Base-by-base conservation (phyloP, 2,888 invertebrate species). In the Epistrophe grossulariae region DNA sequence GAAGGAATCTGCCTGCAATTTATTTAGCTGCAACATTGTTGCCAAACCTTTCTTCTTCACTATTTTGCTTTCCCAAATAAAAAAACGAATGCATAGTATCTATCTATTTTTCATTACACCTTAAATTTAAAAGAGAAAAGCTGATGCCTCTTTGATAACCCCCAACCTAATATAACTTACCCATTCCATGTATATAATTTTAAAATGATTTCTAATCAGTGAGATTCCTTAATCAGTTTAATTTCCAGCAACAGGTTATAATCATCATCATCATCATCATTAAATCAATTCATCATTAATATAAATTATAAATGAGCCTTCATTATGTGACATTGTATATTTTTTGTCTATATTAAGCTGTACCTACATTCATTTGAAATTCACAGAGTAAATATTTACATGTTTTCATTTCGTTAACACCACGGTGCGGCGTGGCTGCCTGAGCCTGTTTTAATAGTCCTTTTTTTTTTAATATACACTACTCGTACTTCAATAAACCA, bases 311-410 rank as follows among this genome's bases (percentile, higher is more conserved):
- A 55, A 55, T 55, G 28, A 31, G 2, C 28, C 8, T 31, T 62
- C 40, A 40, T 62, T 17, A 24, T 24, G 24, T 9, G 62, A 15
- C 62, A 19, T 62, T 38, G 13, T 40, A 7, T 19, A 7, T 19
- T 40, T 43, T 24, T 15, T 24, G 59, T 17, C 7, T 66, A 31
- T 66, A 31, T 66, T 66, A 48, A 48, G 28, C 45, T 31, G 66
- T 48, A 24, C 7, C 19, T 13, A 7, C 31, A 60, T 19, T n/a
- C 17, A 48, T 66, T 66, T 13, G 48, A 68, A 62, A 13, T 43
- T 24, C 62, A 15, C 17, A 59, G n/a, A n/a, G 45, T 64, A 45
- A 66, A 43, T 68, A 68, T 48, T 68, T 68, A 35, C 66, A 68
- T 68, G 19, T 45, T 68, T 19, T n/a, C 13, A 35, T 68, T 50